Base-by-base conservation (phyloP, 2,113 vertebrate species). In the Callaeas wilsoni region DNA sequence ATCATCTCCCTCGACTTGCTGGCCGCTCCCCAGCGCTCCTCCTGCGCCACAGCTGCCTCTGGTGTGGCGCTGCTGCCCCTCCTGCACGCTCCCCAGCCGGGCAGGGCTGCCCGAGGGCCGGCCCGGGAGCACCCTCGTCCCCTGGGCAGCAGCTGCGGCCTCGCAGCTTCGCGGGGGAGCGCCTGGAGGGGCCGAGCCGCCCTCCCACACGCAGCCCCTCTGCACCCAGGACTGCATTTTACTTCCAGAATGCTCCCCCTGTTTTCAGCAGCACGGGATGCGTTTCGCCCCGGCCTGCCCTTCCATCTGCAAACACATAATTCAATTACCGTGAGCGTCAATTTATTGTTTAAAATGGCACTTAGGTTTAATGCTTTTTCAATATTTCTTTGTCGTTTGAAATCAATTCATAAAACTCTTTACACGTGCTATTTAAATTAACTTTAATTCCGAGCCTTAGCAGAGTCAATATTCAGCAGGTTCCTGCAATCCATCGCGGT, bases 201-300 rank as follows among this genome's bases (percentile, higher is more conserved):
- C 4, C 2, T 5, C 12, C 16, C 21, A 1, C 30, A 1, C 0
- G 2, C 47, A 25, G 65, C 10, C 19, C 12, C 37, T 7, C 19
- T 3, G 1, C 12, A 0, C 2, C 0, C 52, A 1, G 42, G 16
- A 1, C 17, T 1, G 19, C 17, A 0, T 5, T 25, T 21, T 18
- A 0, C 47, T 13, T 7, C 1, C 16, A 41, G 12, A 29, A 0
- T 0, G 1, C 13, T 27, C 7, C 17, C 16, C 5, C 22, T 1
- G 7, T 41, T 37, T 8, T 5, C 56, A 4, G 3, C 35, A 29
- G 79, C 41, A 1, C 44, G 4, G 18, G 41, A 5, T 4, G 33
- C 1, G 0, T 33, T 63, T 3, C 14, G 17, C 41, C 18, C 7
- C 3, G 12, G 15, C 37, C 50, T 8, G 9, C 30, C 4, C 4